Evolutionary conservation across 1,140 invertebrate genomes (phyloP), one percentile per base, ranked within the genome.

Genomic region (Polyergus mexicanus): DNA sequence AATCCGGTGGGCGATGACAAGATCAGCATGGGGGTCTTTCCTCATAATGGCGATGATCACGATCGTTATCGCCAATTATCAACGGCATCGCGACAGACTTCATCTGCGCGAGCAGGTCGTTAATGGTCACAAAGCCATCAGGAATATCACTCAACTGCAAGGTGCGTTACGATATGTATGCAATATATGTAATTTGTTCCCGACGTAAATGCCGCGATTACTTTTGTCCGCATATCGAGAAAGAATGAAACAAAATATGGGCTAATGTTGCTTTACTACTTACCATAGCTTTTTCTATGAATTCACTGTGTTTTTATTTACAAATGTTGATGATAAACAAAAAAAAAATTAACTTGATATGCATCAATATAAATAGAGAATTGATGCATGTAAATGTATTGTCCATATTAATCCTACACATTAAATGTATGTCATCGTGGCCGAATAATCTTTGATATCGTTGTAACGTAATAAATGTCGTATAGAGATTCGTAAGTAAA

Each of bases 61-160:
- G 76, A 86, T 94, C 77, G 94, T 94, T 85, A 94, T 93, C 68
- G 93, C 91, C 81, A 93, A 94, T 92, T 92, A 93, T 91, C 93
- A 92, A 60, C 91, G 83, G 76, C 90, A 92, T 74, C 87, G 90
- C 72, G 92, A 93, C 89, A 93, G 63, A 58, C 92, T 85, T 89
- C 86, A 80, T 65, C 78, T 89, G 65, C 88, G 85, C 80, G 91
- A 90, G 84, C 88, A 92, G 71, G 88, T 90, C 77, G 86, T 88
- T 84, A 89, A 86, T 74, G 66, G 74, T 60, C 84, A 87, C 63
- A 89, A 86, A 90, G 65, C 76, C 16, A 68, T 75, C 16, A 88
- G 90, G 35, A 94, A 94, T 76, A 78, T 91, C 62, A 93, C 93
- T 71, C 90, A 87, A 32, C 25, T 91, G 65, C 90, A 92, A 85